Evolutionary conservation across 2,797 vertebrate species (phyloP).

Genomic region (Sebastes iracundus): DNA sequence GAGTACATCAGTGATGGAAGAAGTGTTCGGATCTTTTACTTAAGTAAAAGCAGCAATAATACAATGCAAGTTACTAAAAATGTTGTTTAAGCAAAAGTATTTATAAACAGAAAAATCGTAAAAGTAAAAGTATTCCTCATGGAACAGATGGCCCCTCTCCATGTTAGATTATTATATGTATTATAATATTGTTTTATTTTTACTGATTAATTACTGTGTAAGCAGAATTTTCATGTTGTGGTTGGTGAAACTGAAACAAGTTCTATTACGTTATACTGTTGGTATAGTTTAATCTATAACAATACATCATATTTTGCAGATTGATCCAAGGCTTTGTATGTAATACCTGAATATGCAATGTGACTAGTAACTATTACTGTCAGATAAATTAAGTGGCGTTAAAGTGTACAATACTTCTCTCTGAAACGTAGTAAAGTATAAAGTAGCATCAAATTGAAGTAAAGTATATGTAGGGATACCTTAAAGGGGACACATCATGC

Average conservation of each 20-base stretch:
- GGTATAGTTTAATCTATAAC: not conserved
- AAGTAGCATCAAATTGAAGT: not conserved
- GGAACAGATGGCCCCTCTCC: no score
- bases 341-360: not conserved
- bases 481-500: not conserved
- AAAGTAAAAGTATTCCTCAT: not conserved
- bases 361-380: not conserved
- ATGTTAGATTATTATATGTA: no score
- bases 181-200: not conserved
- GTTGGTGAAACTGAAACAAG: not conserved
- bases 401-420: not conserved
- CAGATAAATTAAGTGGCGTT: not conserved
- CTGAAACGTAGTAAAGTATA: not conserved
- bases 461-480: not conserved
- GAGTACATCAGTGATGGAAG: not conserved
- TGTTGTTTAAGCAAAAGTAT: not conserved
- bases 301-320: not conserved
- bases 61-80: not conserved
- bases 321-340: not conserved
- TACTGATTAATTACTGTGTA: not conserved
- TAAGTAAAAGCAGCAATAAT: not conserved
- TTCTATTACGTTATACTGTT: not conserved
- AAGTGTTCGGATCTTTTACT: not conserved
- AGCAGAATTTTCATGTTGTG: not conserved
- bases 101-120: not conserved